A percentile compares a stretch with the other conserved stretches of the same genome.
Conservation (phyloP, 2,888 invertebrate genomes). For the Meghimatium bilineatum region DNA sequence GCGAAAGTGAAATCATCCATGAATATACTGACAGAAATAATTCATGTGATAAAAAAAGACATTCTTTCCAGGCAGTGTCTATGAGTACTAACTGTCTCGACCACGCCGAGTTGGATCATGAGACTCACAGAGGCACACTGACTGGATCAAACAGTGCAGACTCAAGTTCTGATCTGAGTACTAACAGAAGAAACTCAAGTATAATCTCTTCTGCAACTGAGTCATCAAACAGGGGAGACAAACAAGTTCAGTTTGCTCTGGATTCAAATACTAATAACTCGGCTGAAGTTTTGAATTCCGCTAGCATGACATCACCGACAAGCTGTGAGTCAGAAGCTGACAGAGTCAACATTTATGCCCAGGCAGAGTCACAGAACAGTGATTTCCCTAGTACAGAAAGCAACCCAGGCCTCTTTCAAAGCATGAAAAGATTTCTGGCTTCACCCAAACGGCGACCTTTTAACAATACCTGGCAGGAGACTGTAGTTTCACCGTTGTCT, state of each 20-base stretch:
- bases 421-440: conserved; percentile 56
- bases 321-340: not conserved
- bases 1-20: not conserved
- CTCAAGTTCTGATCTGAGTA: not conserved
- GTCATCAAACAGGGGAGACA: conserved; percentile 25
- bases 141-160: not conserved
- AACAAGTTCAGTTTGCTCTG: conserved; percentile 31
- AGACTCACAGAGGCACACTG: not conserved
- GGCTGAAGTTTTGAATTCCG: not conserved
- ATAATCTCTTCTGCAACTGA: conserved; percentile 25
- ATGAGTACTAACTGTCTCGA: not conserved
- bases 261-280: conserved; percentile 47
- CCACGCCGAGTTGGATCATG: not conserved
- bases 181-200: not conserved
- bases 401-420: conserved; percentile 54
- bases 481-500: not conserved
- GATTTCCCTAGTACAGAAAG: conserved; percentile 3
- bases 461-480: conserved; percentile 19
- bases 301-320: not conserved
- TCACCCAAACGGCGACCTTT: conserved; percentile 49
- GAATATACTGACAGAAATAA: not conserved
- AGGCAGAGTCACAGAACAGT: conserved; percentile 1
- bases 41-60: not conserved
- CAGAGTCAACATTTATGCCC: not conserved
- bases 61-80: not conserved